Conservation (phyloP, 1,140 invertebrate species). For the Bradysia coprophila region DNA sequence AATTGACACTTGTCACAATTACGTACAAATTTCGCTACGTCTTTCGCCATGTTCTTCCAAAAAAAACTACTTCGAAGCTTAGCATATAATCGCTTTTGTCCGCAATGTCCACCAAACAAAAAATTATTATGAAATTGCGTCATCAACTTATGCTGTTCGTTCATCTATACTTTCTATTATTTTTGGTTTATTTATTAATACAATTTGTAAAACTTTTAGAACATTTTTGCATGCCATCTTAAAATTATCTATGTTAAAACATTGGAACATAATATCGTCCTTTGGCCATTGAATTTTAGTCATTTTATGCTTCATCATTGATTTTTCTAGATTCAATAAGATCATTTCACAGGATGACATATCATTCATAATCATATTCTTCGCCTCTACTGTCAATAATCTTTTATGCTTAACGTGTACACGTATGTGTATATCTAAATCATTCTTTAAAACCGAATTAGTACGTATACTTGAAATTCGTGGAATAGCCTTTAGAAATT, state of each 20-base stretch:
- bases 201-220: not conserved
- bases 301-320: not conserved
- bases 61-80: conserved; percentile 6
- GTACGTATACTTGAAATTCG: too few species aligned
- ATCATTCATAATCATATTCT: too few species aligned
- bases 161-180: not conserved
- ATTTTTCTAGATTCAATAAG: not conserved
- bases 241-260: not conserved
- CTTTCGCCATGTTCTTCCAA: conserved; percentile 7
- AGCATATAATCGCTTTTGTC: conserved; percentile 4
- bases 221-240: not conserved
- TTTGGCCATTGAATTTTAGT: not conserved
- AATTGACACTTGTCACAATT: conserved; percentile 7
- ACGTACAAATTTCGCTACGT: conserved; percentile 5
- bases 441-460: too few species aligned
- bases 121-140: conserved; percentile 3
- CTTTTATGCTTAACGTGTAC: not conserved
- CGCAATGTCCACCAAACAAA: conserved; percentile 7
- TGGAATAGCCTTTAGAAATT: not conserved
- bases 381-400: not conserved
- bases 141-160: conserved; percentile 1
- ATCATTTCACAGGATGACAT: not conserved
- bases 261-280: not conserved
- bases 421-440: not conserved
- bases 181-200: not conserved